Evolutionary conservation across 2,797 vertebrate species (phyloP).

Genomic region (Mus caroli): DNA sequence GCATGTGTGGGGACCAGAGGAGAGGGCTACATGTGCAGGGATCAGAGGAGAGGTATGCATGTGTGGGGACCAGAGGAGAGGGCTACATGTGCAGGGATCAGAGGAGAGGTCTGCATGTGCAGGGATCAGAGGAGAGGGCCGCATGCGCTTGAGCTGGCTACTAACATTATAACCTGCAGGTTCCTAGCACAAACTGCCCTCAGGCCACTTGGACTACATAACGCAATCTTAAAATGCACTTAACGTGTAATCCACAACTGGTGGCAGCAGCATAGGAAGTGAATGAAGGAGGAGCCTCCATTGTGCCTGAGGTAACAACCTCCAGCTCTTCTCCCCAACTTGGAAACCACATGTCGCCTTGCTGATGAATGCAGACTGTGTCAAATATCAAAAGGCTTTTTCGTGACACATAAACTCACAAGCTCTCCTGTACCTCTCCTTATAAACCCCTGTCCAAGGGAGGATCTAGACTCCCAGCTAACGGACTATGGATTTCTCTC

Average conservation of each 20-base stretch:
- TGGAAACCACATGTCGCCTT: neutral
- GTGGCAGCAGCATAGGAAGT: neutral
- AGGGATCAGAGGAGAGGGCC: no score
- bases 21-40: neutral
- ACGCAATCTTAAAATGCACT: neutral
- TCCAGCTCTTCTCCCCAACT: neutral
- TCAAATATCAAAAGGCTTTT: neutral
- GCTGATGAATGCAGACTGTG: neutral
- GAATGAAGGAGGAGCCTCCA: neutral
- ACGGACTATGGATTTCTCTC: neutral
- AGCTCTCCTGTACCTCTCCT: neutral
- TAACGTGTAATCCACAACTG: accelerated
- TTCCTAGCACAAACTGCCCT: neutral
- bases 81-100: neutral
- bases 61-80: neutral
- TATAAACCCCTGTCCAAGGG: neutral
- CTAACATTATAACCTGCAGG: neutral
- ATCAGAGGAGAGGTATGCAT: no score
- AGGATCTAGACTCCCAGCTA: neutral
- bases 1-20: no score
- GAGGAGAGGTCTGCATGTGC: no score
- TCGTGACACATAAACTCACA: neutral
- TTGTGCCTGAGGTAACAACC: neutral
- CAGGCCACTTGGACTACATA: neutral
- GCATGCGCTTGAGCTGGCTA: accelerated